Conservation (phyloP, 2,797 vertebrate species). For the Liparis tanakae region DNA sequence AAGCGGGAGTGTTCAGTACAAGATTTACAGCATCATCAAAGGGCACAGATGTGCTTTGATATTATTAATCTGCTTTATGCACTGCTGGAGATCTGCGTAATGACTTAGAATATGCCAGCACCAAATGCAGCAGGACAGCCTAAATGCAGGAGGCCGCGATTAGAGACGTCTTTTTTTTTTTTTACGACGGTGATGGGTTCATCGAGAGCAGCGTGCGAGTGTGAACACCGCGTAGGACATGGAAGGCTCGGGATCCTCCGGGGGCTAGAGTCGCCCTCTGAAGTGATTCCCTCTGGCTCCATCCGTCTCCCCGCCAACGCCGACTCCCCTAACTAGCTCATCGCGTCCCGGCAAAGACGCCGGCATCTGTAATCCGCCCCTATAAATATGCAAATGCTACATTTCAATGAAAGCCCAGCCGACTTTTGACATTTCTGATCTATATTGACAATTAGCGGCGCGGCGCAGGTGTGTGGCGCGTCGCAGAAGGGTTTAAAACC, state of each 20-base stretch:
- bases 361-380: conserved; percentile 26
- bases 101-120: conserved; percentile 46
- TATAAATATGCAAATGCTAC: conserved; percentile 38
- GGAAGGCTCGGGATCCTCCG: conserved; percentile 31
- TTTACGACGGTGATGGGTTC: conserved; percentile 27
- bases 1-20: conserved; percentile 51
- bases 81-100: conserved; percentile 61
- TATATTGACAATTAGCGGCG: conserved; percentile 40
- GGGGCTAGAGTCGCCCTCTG: conserved; percentile 15
- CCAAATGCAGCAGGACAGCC: conserved; percentile 21
- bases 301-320: conserved; percentile 9
- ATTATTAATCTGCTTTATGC: conserved; percentile 68
- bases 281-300: conserved; percentile 26
- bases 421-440: conserved; percentile 38
- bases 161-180: conserved; percentile 3
- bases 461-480: conserved; percentile 3
- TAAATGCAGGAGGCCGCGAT: background rate
- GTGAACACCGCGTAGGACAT: background rate
- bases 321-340: conserved; percentile 23
- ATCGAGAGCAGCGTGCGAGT: conserved; percentile 4
- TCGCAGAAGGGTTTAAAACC: conserved; percentile 22
- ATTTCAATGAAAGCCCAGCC: conserved; percentile 12
- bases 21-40: conserved; percentile 66
- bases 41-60: conserved; percentile 70
- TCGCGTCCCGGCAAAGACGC: conserved; percentile 31